phyloP scores from a whole-genome alignment of 2,797 vertebrate species.

The Brachyalestes nurse region DNA sequence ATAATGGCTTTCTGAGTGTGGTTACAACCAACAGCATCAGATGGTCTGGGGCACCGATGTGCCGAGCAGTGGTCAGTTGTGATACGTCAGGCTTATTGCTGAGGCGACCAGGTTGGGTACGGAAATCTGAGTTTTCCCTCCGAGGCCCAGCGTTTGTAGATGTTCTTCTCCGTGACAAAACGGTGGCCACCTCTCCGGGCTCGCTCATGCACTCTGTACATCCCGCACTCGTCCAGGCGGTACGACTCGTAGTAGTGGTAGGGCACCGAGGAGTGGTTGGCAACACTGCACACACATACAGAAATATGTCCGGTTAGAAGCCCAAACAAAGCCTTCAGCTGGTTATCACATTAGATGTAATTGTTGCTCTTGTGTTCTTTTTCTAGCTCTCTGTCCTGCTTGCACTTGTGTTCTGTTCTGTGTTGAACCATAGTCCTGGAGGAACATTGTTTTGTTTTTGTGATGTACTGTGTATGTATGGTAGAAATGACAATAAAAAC shows the following conservation, averaged over 20 bases:
- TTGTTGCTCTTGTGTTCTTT: no score
- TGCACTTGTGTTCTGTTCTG: no score
- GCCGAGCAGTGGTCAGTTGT: background rate
- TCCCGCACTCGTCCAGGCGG: constrained; percentile 85
- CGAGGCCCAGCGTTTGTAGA: constrained; percentile 91
- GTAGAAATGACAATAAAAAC: no score
- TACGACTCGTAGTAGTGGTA: constrained; percentile 94
- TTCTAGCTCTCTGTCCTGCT: no score
- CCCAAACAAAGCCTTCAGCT: background rate
- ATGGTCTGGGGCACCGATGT: background rate
- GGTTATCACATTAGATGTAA: no score
- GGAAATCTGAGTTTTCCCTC: constrained; percentile 83
- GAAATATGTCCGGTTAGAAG: background rate
- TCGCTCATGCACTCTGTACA: constrained; percentile 87
- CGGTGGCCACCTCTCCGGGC: constrained; percentile 85
- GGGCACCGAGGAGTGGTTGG: constrained; percentile 81
- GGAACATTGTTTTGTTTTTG: no score
- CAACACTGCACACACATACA: constrained; percentile 64
- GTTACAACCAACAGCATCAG: background rate
- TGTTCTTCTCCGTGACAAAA: constrained; percentile 94
- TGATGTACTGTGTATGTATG: no score
- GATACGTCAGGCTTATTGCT: constrained; percentile 14
- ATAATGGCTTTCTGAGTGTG: background rate
- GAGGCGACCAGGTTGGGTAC: constrained; percentile 82
- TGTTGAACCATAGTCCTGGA: no score